Evolutionary conservation across 1,140 invertebrate species (phyloP).

Genomic region (Habropoda laboriosa): DNA sequence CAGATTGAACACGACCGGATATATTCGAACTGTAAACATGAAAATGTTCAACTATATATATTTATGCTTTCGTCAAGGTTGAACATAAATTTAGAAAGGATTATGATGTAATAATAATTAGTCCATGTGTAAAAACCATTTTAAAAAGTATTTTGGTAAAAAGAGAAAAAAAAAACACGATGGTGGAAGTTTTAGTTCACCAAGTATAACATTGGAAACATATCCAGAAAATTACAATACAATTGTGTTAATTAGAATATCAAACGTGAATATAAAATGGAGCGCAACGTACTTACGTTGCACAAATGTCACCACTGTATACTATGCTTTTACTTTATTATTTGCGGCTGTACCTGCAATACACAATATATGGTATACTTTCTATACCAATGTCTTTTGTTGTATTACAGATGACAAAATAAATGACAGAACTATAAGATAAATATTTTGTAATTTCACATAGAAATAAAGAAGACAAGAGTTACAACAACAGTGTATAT

Average conservation of each 20-base stretch:
- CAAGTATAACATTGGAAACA: background rate
- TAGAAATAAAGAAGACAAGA: background rate
- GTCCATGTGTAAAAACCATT: background rate
- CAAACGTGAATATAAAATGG: constrained; percentile 29
- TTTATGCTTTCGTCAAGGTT: background rate
- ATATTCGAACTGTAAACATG: constrained; percentile 55
- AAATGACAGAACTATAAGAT: constrained; percentile 15
- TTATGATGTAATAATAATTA: constrained; percentile 22
- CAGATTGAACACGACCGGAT: constrained; percentile 3
- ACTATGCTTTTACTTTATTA: constrained; percentile 79
- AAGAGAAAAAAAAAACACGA: background rate
- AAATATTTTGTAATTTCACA: constrained; percentile 14
- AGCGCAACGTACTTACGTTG: constrained; percentile 80
- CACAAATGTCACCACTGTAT: constrained; percentile 78
- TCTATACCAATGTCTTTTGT: constrained; percentile 69
- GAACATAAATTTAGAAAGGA: background rate
- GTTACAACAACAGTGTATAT: constrained; percentile 8
- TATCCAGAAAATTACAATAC: constrained; percentile 26
- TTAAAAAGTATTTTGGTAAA: constrained; percentile 7
- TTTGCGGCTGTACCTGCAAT: constrained; percentile 81
- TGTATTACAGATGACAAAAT: constrained; percentile 30
- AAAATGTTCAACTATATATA: background rate
- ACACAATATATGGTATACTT: constrained; percentile 79
- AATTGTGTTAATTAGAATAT: constrained; percentile 39
- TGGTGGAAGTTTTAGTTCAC: background rate